phyloP scores from a whole-genome alignment of 2,888 invertebrate species.

The Eristalinus aeneus region DNA sequence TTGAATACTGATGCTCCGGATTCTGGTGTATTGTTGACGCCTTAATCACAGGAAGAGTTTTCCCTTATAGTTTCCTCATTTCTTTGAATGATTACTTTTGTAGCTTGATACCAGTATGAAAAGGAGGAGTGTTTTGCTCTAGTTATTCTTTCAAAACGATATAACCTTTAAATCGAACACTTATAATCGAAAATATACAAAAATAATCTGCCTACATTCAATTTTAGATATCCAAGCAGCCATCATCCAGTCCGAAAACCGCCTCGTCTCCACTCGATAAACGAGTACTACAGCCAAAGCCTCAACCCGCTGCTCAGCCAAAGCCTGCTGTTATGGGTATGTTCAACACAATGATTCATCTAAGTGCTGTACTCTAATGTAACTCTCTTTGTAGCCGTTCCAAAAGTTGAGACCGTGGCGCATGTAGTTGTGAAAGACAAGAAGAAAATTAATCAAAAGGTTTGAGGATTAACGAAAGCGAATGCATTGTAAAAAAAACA shows the following conservation, averaged over 20 bases:
- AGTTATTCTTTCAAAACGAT: no score
- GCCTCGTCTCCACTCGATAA: slow-evolving; percentile 83
- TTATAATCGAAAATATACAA: no score
- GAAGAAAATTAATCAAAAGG: slow-evolving; percentile 83
- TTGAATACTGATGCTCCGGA: no score
- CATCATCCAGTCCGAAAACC: slow-evolving; percentile 79
- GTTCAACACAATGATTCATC: slow-evolving; percentile 6
- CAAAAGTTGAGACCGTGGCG: slow-evolving; percentile 72
- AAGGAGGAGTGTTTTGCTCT: no score
- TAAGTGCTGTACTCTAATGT: background rate
- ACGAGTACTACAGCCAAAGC: slow-evolving; percentile 86
- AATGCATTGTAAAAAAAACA: no score
- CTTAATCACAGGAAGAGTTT: no score
- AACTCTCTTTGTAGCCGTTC: slow-evolving; percentile 73
- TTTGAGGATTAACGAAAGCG: slow-evolving; percentile 70
- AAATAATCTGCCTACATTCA: slow-evolving; percentile 11
- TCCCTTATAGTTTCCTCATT: no score
- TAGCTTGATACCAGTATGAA: no score
- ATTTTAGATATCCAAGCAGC: slow-evolving; percentile 79
- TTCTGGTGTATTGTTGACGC: no score
- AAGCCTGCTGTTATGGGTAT: slow-evolving; percentile 74
- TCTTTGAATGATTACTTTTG: no score
- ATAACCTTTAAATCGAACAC: no score
- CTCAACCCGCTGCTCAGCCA: slow-evolving; percentile 78
- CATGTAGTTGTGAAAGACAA: slow-evolving; percentile 82